Base-by-base conservation (phyloP, 2,113 vertebrate genomes). In the Pongo pygmaeus region DNA sequence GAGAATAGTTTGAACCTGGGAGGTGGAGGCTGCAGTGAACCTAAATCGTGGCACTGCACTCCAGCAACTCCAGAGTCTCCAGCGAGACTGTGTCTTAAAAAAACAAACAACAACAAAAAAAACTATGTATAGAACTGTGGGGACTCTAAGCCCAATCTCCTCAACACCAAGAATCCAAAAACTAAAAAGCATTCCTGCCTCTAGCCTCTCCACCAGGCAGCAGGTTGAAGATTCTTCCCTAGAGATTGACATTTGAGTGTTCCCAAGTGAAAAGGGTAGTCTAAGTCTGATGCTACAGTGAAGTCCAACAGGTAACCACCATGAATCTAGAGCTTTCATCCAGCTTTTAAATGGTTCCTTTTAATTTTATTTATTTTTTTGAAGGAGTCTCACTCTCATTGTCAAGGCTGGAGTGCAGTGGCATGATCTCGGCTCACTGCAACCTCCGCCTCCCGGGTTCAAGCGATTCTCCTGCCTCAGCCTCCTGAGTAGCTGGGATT, bases 151-250 rank as follows among this genome's bases (percentile, higher is more conserved):
- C 14, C 61, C 67, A 87, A 87, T 84, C 10, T 93, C 40, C 27
- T 90, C 46, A 80, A 38, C 46, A 40, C 10, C 10, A 10, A 80
- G 61, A 92, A 84, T 80, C 59, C 69, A 79, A 91, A 91, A 13
- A 61, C 20, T 64, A 85, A 88, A 95, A 95, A 92, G 35, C 59
- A 78, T 95, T 95, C 22, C 30, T 84, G 43, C 8, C 18, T 69
- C 46, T 35, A 91, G 69, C 18, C n/a, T 81, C 81, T 12, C 38
- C 22, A 92, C 11, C 59, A 72, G 43, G 81, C 10, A 88, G 69
- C 43, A 91, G 40, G 18, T 12, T 83, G n/a, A 83, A 78, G 23
- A 72, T 46, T 94, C 50, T 94, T 67, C 74, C 55, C 69, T 91
- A 87, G 14, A 90, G 27, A 78, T 13, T 92, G 72, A 84, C 57